Conservation (phyloP, 1,140 invertebrate species). For the Danaus plexippus region DNA sequence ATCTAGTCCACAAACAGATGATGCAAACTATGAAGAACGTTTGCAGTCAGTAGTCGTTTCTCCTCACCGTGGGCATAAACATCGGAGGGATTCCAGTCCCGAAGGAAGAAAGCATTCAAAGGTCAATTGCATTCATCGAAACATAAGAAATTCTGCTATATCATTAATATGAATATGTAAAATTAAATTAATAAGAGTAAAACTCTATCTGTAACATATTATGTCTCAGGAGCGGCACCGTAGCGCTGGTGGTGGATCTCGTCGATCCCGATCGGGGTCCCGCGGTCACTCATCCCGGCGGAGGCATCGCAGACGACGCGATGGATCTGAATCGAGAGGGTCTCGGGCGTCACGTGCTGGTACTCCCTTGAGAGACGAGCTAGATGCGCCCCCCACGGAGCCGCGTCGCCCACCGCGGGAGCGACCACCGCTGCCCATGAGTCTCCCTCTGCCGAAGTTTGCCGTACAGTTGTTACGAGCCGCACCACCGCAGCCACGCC, state of each 20-base stretch:
- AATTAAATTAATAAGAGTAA: too few species aligned
- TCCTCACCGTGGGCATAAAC: conserved; percentile 51
- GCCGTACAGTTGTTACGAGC: conserved; percentile 78
- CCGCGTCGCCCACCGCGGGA: conserved; percentile 76
- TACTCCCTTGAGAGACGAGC: conserved; percentile 88
- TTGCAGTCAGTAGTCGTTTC: conserved; percentile 63
- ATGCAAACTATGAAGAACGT: conserved; percentile 52
- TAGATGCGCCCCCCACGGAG: conserved; percentile 82
- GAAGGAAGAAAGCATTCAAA: conserved; percentile 64
- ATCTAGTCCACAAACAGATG: conserved; percentile 59
- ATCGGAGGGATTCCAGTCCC: conserved; percentile 57
- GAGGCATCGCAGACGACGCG: conserved; percentile 43
- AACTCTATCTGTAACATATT: too few species aligned
- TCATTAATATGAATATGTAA: too few species aligned
- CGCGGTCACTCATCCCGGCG: conserved; percentile 38
- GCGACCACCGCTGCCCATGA: conserved; percentile 77
- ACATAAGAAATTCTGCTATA: too few species aligned
- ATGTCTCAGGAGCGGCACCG: conserved; percentile 48
- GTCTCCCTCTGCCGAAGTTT: conserved; percentile 87
- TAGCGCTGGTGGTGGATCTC: conserved; percentile 38
- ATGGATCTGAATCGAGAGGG: conserved; percentile 50
- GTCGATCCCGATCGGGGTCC: conserved; percentile 48
- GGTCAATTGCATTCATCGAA: conserved; percentile 19
- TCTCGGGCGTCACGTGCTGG: conserved; percentile 77
- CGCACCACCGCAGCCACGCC: conserved; percentile 57